Evolutionary conservation across 64 coral and sea anemone genomes (phyloP).

Genomic region (Montipora efflorescens): DNA sequence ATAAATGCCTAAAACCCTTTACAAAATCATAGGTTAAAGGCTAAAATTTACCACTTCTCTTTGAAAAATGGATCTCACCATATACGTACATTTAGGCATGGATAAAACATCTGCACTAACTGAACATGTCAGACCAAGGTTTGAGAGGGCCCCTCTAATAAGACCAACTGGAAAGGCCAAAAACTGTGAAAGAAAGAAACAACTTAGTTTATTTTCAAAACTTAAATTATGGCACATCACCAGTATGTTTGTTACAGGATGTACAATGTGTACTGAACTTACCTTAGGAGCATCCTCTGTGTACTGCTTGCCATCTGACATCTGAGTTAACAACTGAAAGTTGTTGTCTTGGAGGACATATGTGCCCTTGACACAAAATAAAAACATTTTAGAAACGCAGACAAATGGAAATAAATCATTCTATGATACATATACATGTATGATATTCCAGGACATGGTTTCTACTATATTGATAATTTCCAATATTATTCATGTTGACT

Average conservation of each 20-base stretch:
- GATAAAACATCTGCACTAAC: slow-evolving; percentile 93
- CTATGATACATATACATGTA: too few relatives aligned
- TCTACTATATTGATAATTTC: too few relatives aligned
- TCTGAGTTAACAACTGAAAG: slow-evolving; percentile 92
- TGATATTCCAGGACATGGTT: too few relatives aligned
- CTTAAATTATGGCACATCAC: too few relatives aligned
- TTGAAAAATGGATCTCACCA: not conserved
- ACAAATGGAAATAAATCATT: too few relatives aligned
- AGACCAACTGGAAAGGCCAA: slow-evolving; percentile 90
- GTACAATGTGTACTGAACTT: not conserved
- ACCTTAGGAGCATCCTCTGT: slow-evolving; percentile 93
- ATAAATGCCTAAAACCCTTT: too few relatives aligned
- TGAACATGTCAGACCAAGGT: slow-evolving; percentile 84
- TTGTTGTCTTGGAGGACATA: slow-evolving; percentile 98
- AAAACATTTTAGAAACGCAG: not conserved
- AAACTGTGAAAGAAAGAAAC: slow-evolving; percentile 57
- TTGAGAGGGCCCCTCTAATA: slow-evolving; percentile 92
- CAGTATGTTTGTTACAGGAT: too few relatives aligned
- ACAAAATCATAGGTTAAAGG: not conserved
- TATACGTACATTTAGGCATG: slow-evolving; percentile 90
- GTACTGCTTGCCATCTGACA: slow-evolving; percentile 97
- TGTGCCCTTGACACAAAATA: slow-evolving; percentile 76
- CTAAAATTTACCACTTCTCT: not conserved
- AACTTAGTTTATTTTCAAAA: not conserved
- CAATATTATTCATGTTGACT: too few relatives aligned